Evolutionary conservation across 2,797 vertebrate genomes (phyloP), one percentile per base, ranked within the genome.

Genomic region (Macroramphosus scolopax): DNA sequence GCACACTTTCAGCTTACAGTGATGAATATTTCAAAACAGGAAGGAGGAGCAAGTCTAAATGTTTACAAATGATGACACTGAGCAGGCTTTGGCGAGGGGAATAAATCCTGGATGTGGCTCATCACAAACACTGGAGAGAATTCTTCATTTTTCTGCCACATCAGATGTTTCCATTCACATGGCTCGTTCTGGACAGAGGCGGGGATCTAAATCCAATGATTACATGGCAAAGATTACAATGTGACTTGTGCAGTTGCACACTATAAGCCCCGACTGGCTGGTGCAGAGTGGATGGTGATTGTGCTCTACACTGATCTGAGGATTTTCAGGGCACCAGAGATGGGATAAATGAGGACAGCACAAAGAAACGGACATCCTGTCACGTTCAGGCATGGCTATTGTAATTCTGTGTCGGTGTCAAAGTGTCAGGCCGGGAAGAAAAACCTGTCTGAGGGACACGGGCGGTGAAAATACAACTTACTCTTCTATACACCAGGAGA

Each of bases 211-310:
- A 86, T 83, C 80, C 79, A 75, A 63, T 59, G 73, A 85, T 88
- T 86, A 84, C 81, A 72, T 25, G 40, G 77, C 64, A 68, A 82
- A 84, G 84, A 87, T 88, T 87, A 85, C 81, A 80, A 71, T 72
- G 78, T 72, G 81, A 78, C 80, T 75, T 72, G 41, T 68, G 74
- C 65, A 38, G 75, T 57, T 45, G 63, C 63, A 73, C 60, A 63
- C 65, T 64, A 29, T 84, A 81, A 85, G 72, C 80, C 64, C 45
- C 15, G 17, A 31, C 45, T 41, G 60, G 54, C 49, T 43, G 77
- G 28, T 48, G 71, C 47, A 31, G 65, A 62, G 55, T 46, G 68
- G 70, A 66, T 30, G 53, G 69, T 70, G 75, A 81, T 78, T 77
- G 70, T 82, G 74, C 69, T 76, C 63, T 68, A 64, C 69, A 68